These are phyloP conservation scores for Pinctada fucata DNA, from an alignment of 2,888 invertebrate species.

Conservation along the genomic window DNA sequence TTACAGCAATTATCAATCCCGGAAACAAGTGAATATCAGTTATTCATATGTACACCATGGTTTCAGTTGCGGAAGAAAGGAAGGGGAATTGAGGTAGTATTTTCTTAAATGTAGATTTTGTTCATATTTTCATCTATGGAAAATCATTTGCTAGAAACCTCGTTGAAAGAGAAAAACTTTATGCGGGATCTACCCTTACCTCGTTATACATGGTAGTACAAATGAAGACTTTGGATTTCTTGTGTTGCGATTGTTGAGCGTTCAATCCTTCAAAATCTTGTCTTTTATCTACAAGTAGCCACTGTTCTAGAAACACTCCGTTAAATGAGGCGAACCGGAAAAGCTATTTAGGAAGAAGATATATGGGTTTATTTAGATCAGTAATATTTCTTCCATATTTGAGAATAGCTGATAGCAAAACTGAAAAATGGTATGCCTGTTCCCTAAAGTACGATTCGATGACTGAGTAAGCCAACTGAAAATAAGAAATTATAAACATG, in stretches of 20 bases:
- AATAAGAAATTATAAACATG: too few species aligned
- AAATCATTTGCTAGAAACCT: too few species aligned
- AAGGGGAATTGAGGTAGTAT: too few species aligned
- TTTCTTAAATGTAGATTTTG: too few species aligned
- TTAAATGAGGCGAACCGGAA: conserved; percentile 70
- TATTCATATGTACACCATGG: too few species aligned
- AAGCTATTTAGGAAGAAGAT: conserved; percentile 48
- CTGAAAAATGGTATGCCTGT: background rate
- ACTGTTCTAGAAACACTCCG: conserved; percentile 61
- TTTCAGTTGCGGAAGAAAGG: too few species aligned
- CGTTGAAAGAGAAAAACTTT: too few species aligned
- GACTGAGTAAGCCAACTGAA: background rate
- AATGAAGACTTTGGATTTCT: conserved; percentile 57
- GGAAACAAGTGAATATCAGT: too few species aligned
- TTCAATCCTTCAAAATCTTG: conserved; percentile 33
- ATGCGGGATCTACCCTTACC: conserved; percentile 42
- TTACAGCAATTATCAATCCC: too few species aligned
- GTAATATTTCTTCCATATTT: background rate
- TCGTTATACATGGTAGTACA: conserved; percentile 75
- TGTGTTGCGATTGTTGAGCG: conserved; percentile 42
- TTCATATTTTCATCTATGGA: too few species aligned
- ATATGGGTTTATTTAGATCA: too few species aligned
- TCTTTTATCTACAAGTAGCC: conserved; percentile 58
- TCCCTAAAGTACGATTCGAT: background rate
- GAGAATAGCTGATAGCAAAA: background rate